Conservation (phyloP, 2,888 invertebrate species). For the Anticlea derivata region DNA sequence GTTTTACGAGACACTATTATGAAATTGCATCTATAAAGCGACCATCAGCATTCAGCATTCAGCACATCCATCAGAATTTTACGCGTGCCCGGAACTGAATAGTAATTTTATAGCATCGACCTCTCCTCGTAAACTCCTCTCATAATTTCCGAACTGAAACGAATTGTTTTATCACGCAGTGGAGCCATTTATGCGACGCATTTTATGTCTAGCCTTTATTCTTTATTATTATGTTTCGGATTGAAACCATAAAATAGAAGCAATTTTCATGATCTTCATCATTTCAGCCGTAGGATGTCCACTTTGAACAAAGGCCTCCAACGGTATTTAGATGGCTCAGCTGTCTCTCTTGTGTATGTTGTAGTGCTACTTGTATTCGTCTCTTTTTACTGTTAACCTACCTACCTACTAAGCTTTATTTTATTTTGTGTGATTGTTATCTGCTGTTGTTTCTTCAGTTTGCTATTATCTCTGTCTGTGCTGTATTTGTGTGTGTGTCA, state of each 20-base stretch:
- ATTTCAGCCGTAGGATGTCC: no score
- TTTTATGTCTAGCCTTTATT: conserved; percentile 8
- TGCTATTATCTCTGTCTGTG: no score
- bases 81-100: conserved; percentile 32
- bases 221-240: conserved; percentile 10
- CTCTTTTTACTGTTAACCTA: no score
- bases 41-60: conserved; percentile 16
- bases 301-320: no score
- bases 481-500: no score
- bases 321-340: no score
- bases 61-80: conserved; percentile 31
- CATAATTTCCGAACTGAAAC: conserved; percentile 34
- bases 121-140: conserved; percentile 35
- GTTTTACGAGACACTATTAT: conserved; percentile 29
- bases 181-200: conserved; percentile 15
- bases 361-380: no score
- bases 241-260: conserved; percentile 5
- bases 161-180: conserved; percentile 39
- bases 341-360: no score
- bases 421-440: no score
- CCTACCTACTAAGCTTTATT: no score
- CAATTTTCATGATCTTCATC: no score
- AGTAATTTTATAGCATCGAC: conserved; percentile 37
- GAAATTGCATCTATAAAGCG: conserved; percentile 18
- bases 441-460: no score